Percentiles rank a stretch among this genome's conserved stretches.
These are phyloP conservation scores for Enteromius anoplus DNA, from an alignment of 2,797 vertebrate species.

Conservation along the genomic window DNA sequence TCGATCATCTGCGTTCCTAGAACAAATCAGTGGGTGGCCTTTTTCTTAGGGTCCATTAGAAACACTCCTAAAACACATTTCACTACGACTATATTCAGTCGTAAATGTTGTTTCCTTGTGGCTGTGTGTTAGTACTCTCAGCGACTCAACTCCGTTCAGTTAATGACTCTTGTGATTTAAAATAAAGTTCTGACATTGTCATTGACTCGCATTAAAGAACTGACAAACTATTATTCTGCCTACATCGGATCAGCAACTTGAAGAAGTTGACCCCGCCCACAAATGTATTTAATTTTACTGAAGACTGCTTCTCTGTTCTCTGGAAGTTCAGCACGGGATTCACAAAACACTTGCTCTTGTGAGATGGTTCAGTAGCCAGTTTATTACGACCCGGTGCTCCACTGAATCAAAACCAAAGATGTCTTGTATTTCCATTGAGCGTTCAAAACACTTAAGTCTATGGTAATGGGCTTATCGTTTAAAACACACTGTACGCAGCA, in stretches of 20 bases:
- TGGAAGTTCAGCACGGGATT: too few species aligned
- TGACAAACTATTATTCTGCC: background rate
- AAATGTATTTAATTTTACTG: too few species aligned
- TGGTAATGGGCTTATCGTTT: too few species aligned
- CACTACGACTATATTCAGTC: background rate
- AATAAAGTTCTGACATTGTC: conserved; percentile 1
- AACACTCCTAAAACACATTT: background rate
- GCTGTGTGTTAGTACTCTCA: background rate
- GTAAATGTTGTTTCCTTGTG: background rate
- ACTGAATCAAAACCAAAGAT: too few species aligned
- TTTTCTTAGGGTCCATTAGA: conserved; percentile 19
- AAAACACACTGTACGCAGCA: too few species aligned
- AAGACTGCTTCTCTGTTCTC: too few species aligned
- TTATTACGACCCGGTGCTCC: too few species aligned
- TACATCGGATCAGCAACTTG: background rate
- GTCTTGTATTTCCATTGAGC: too few species aligned
- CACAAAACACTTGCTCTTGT: too few species aligned
- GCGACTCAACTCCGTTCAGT: background rate
- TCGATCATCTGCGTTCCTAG: background rate
- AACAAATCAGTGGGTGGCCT: conserved; percentile 1
- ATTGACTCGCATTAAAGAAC: background rate
- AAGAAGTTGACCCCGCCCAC: too few species aligned
- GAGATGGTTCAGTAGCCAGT: too few species aligned
- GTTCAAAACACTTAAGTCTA: too few species aligned
- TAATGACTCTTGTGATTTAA: background rate